Conservation (phyloP, 2,113 vertebrate genomes). For the Turdus rufiventris region DNA sequence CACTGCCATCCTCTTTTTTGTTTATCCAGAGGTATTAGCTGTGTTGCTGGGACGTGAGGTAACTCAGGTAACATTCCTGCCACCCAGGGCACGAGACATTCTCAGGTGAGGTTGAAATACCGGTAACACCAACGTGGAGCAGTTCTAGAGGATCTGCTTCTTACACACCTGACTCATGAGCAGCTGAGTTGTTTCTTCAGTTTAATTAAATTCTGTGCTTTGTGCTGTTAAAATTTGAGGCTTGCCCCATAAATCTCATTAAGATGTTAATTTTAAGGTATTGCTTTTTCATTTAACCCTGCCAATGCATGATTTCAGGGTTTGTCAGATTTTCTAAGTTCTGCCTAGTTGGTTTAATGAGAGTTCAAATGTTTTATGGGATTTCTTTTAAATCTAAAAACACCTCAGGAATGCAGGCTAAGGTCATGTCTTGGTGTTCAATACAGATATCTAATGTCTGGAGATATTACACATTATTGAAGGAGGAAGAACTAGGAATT, state of each 20-base stretch:
- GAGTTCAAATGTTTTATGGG: neutral
- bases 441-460: neutral
- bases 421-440: neutral
- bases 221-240: neutral
- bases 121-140: neutral
- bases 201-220: neutral
- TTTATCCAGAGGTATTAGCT: neutral
- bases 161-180: neutral
- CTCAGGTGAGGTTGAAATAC: neutral
- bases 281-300: neutral
- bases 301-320: neutral
- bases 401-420: neutral
- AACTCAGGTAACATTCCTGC: neutral
- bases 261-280: neutral
- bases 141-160: neutral
- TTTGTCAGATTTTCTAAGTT: neutral
- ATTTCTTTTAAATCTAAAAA: neutral
- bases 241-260: neutral
- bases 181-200: neutral
- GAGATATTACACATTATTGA: neutral
- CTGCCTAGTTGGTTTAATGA: neutral
- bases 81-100: neutral
- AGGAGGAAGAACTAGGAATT: neutral
- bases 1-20: neutral
- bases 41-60: constrained; percentile 12